These are phyloP conservation scores for Rhodeus uyekii DNA, from an alignment of 2,797 vertebrate species.

Conservation along the genomic window DNA sequence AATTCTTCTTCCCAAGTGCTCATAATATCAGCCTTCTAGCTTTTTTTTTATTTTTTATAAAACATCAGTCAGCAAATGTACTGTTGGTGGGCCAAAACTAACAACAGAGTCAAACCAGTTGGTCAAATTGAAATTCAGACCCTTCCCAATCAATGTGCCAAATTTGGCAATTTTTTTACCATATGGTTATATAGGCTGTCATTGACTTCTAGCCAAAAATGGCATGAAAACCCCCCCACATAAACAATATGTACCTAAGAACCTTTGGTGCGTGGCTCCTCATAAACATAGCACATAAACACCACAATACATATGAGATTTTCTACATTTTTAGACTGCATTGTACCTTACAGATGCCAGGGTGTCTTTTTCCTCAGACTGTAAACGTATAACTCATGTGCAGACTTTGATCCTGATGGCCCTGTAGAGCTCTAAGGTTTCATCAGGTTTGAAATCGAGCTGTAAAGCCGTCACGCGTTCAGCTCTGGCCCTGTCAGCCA, in stretches of 20 bases:
- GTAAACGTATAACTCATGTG: neutral
- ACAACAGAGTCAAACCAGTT: neutral
- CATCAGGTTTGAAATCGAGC: constrained; percentile 10
- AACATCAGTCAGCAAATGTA: neutral
- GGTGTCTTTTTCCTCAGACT: neutral
- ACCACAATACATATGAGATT: neutral
- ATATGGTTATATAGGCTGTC: neutral
- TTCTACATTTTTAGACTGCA: neutral
- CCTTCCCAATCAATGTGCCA: neutral
- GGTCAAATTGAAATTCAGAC: neutral
- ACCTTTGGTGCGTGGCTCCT: neutral
- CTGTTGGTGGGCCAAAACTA: neutral
- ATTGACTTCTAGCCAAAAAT: neutral
- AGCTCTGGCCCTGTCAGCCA: constrained; percentile 13
- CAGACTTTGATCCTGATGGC: constrained; percentile 21
- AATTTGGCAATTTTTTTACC: neutral
- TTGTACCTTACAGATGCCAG: neutral
- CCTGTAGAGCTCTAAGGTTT: neutral
- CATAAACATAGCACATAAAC: neutral
- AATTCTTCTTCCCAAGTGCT: neutral
- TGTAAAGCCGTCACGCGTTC: constrained; percentile 34
- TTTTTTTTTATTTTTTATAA: neutral
- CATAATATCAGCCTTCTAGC: neutral
- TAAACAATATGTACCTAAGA: constrained; percentile 2
- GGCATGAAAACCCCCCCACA: neutral